phyloP scores from a whole-genome alignment of 2,888 invertebrate genomes.

The Agrochola litura region DNA sequence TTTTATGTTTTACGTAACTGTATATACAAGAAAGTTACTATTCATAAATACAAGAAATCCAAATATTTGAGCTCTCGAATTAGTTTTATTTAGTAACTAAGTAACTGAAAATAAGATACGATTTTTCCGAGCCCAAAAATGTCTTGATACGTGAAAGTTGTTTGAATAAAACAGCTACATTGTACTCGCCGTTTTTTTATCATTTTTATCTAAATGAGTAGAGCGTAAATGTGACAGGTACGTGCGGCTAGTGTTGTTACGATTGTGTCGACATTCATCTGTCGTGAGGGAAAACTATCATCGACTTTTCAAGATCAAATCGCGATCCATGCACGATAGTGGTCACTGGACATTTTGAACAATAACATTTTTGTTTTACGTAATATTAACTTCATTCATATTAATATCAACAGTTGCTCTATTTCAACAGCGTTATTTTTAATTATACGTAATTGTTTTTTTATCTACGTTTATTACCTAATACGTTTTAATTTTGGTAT shows the following conservation, averaged over 20 bases:
- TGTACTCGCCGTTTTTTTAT: conserved; percentile 40
- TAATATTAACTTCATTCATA: conserved; percentile 36
- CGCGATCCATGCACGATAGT: conserved; percentile 66
- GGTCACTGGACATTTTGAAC: conserved; percentile 50
- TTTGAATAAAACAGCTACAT: conserved; percentile 39
- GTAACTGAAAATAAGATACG: conserved; percentile 11
- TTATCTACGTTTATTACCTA: neutral
- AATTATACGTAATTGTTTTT: conserved; percentile 24
- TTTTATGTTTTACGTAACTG: neutral
- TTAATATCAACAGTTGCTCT: neutral
- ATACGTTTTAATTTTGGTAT: neutral
- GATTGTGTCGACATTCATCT: conserved; percentile 39
- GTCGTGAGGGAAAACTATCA: conserved; percentile 46
- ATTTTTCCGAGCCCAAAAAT: conserved; percentile 9
- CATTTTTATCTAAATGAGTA: conserved; percentile 26
- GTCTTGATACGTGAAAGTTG: conserved; percentile 49
- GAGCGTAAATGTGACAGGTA: conserved; percentile 11
- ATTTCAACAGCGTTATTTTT: conserved; percentile 26
- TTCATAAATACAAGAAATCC: neutral
- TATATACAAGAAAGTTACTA: neutral
- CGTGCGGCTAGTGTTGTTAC: conserved; percentile 16
- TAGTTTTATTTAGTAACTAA: conserved; percentile 9
- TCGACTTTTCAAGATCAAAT: conserved; percentile 72
- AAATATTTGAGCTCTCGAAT: conserved; percentile 2
- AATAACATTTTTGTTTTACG: conserved; percentile 29